Base-by-base conservation (phyloP, 2,113 vertebrate species). In the Scomber scombrus region DNA sequence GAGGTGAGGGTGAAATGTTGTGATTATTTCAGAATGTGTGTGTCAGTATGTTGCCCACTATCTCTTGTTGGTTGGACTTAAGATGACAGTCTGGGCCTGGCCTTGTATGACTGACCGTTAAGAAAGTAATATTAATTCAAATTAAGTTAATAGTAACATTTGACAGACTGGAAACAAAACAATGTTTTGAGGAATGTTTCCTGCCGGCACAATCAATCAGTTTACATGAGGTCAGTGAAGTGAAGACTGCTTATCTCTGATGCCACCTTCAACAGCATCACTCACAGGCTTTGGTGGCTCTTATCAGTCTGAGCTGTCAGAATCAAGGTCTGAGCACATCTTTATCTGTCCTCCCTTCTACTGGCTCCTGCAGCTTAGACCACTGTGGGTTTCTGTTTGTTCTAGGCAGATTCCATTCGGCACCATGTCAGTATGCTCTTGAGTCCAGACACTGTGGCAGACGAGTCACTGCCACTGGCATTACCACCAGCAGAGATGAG, bases 271-370 rank as follows among this genome's bases (percentile, higher is more conserved):
- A 47, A 43, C 61, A 40, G 88, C 84, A 10, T 85, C 66, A 14
- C 75, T 80, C 69, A 16, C 61, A 15, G 34, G 50, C 72, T 5
- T 0, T 11, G 71, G 63, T 1, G 74, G 19, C 78, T 67, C 11
- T 73, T 88, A 87, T 91, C 89, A 29, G 26, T 68, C 75, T 50
- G 70, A 77, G 75, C 81, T 31, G 89, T 85, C 83, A 81, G 70
- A 85, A 47, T 72, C 75, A 13, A 85, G 82, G 86, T 86, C 82
- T 75, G 54, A 79, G 73, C 85, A 84, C 86, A 18, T 90, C 79
- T 81, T 85, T 92, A 91, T 92, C 92, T 80, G 81, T 3, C 66
- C 23, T 23, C 73, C 74, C 84, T 6, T 16, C 46, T 3, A 11
- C 71, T 31, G 87, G 63, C 82, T 85, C 79, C 83, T 85, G 84